Conservation (phyloP, 2,113 vertebrate genomes). For the Anser cygnoides region DNA sequence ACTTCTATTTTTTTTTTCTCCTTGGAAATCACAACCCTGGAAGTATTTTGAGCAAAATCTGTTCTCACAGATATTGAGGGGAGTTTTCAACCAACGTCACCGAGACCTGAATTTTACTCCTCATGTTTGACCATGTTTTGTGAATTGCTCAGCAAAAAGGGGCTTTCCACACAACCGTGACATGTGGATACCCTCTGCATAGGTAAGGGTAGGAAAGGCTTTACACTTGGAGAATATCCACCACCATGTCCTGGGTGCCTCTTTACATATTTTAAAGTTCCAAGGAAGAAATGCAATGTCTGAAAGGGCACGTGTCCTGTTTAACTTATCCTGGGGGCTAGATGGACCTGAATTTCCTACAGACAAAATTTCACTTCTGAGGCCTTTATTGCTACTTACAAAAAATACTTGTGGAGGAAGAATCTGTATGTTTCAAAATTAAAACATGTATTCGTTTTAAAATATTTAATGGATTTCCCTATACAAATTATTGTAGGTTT, state of each 20-base stretch:
- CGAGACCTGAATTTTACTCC: not conserved
- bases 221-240: not conserved
- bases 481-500: not conserved
- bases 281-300: not conserved
- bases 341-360: not conserved
- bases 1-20: not conserved
- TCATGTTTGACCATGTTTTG: not conserved
- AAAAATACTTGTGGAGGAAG: not conserved
- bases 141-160: not conserved
- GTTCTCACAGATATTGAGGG: not conserved
- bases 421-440: not conserved
- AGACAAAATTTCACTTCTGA: not conserved
- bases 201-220: not conserved
- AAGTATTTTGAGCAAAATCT: not conserved
- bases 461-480: not conserved
- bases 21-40: not conserved
- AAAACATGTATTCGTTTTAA: conserved; percentile 2
- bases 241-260: not conserved
- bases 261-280: not conserved
- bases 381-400: not conserved
- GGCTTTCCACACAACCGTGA: not conserved
- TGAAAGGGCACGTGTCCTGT: not conserved
- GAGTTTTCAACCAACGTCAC: conserved; percentile 23
- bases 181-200: not conserved
- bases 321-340: not conserved